Evolutionary conservation across 2,888 invertebrate genomes (phyloP).

Genomic region (Lamproptera curius): DNA sequence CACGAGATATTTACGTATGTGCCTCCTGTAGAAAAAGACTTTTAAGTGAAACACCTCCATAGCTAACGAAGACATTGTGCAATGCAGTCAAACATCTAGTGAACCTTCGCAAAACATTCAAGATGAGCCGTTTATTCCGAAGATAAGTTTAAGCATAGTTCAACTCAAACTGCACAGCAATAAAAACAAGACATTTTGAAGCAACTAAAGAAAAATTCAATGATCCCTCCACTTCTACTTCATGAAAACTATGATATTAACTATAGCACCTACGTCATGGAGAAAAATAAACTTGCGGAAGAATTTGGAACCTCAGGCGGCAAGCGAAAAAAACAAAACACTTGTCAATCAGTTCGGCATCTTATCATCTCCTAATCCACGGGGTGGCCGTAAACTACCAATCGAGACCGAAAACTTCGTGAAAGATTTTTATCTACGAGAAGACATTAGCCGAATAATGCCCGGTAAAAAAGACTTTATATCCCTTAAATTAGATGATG

Average conservation of each 20-base stretch:
- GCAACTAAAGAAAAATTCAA: too few relatives aligned
- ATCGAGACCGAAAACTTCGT: slow-evolving; percentile 17
- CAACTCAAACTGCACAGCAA: too few relatives aligned
- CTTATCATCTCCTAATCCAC: slow-evolving; percentile 28
- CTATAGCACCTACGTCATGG: slow-evolving; percentile 28
- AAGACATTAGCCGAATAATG: slow-evolving; percentile 20
- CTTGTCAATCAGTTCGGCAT: slow-evolving; percentile 26
- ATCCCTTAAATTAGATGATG: slow-evolving; percentile 27
- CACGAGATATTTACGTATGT: too few relatives aligned
- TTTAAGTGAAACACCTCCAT: too few relatives aligned
- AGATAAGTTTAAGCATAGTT: too few relatives aligned
- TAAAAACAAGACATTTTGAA: too few relatives aligned
- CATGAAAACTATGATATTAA: slow-evolving; percentile 27
- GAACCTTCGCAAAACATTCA: too few relatives aligned
- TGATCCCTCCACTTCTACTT: too few relatives aligned
- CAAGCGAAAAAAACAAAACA: slow-evolving; percentile 28
- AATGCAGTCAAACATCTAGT: too few relatives aligned
- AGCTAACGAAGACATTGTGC: too few relatives aligned
- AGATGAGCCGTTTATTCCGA: too few relatives aligned
- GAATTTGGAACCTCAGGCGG: slow-evolving; percentile 28
- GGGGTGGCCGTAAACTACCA: slow-evolving; percentile 23
- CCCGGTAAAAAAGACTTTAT: slow-evolving; percentile 25
- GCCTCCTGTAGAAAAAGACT: too few relatives aligned
- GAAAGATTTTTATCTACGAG: slow-evolving; percentile 16
- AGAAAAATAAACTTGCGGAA: slow-evolving; percentile 27